A percentile compares a stretch with the other conserved stretches of the same genome.
phyloP scores from a whole-genome alignment of 2,888 invertebrate species.

The Drosophila affinis region DNA sequence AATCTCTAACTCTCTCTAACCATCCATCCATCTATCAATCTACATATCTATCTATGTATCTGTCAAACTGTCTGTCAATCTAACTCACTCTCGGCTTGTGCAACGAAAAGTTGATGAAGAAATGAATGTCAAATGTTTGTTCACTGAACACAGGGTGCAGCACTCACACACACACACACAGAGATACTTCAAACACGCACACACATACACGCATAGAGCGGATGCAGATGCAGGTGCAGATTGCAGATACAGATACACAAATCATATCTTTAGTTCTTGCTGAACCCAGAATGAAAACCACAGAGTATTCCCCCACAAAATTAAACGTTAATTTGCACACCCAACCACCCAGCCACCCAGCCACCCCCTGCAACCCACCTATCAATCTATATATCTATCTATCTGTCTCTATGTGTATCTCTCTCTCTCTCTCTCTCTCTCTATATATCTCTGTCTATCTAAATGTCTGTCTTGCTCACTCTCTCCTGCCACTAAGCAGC shows the following conservation, averaged over 20 bases:
- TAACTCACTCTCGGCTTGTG: slow-evolving; percentile 36
- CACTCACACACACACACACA: slow-evolving; percentile 37
- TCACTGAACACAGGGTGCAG: slow-evolving; percentile 75
- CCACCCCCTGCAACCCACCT: slow-evolving; percentile 7
- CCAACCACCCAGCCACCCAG: slow-evolving; percentile 55
- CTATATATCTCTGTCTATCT: slow-evolving; percentile 33
- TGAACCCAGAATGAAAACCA: slow-evolving; percentile 39
- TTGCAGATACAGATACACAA: background rate
- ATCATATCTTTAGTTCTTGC: slow-evolving; percentile 46
- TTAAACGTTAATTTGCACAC: slow-evolving; percentile 45
- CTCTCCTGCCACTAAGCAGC: slow-evolving; percentile 25
- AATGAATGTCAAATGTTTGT: slow-evolving; percentile 67
- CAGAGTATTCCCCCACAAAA: slow-evolving; percentile 4
- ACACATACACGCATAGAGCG: slow-evolving; percentile 22
- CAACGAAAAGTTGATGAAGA: slow-evolving; percentile 35
- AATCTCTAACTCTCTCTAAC: background rate
- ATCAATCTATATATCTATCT: slow-evolving; percentile 21
- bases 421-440: slow-evolving; percentile 13
- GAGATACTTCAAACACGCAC: background rate
- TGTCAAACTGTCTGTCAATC: slow-evolving; percentile 15
- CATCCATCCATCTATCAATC: slow-evolving; percentile 10
- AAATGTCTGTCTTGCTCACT: slow-evolving; percentile 39
- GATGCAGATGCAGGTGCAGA: background rate
- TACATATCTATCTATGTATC: slow-evolving; percentile 30
- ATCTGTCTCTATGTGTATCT: slow-evolving; percentile 22